Evolutionary conservation across 2,888 invertebrate species (phyloP).

Genomic region (Alloscopus bannaensis): DNA sequence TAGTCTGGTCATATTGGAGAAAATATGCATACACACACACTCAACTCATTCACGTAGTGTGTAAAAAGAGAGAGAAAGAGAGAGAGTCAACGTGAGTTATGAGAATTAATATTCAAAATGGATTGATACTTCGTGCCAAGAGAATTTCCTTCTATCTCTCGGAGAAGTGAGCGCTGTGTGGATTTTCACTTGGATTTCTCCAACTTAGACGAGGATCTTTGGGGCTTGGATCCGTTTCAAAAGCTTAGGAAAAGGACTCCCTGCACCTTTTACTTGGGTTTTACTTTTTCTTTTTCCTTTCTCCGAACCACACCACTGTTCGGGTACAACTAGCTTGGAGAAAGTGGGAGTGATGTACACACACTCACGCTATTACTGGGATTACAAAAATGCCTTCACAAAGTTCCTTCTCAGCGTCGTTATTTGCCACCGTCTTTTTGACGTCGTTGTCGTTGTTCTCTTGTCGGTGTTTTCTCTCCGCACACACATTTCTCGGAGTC

Average conservation of each 20-base stretch:
- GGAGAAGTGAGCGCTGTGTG: slow-evolving; percentile 49
- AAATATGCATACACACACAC: slow-evolving; percentile 63
- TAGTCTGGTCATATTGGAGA: slow-evolving; percentile 52
- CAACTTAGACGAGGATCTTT: slow-evolving; percentile 33
- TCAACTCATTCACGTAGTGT: no score
- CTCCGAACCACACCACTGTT: background rate
- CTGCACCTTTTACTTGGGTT: background rate
- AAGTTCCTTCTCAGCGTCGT: background rate
- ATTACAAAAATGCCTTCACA: no score
- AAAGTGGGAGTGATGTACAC: no score
- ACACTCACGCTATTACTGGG: no score
- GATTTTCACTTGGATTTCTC: slow-evolving; percentile 48
- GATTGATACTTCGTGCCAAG: slow-evolving; percentile 66
- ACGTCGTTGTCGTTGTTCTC: slow-evolving; percentile 21
- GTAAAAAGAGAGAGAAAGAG: no score
- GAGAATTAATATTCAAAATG: slow-evolving; percentile 66
- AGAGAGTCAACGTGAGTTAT: slow-evolving; percentile 63
- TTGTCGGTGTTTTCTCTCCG: background rate
- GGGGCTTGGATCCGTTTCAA: slow-evolving; percentile 61
- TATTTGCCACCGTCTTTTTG: slow-evolving; percentile 8
- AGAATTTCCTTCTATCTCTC: slow-evolving; percentile 48
- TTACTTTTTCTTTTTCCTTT: background rate
- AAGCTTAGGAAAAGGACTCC: slow-evolving; percentile 48
- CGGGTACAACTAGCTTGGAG: slow-evolving; percentile 16
- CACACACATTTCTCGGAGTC: slow-evolving; percentile 11